Evolutionary conservation across 2,797 vertebrate species (phyloP), one percentile per base, ranked within the genome.

Genomic region (Odontamblyopus rebecca): DNA sequence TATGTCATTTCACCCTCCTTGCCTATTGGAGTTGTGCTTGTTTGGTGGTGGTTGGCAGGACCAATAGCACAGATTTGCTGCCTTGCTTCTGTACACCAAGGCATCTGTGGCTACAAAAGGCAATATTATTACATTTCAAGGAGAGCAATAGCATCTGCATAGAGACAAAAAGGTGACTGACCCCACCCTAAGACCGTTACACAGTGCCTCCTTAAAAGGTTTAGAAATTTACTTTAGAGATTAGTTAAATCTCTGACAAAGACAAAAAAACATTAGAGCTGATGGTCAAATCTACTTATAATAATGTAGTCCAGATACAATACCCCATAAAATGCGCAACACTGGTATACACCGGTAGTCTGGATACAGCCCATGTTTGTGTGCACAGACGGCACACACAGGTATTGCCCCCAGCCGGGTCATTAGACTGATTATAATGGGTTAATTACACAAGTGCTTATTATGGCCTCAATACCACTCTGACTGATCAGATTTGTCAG

Each of bases 381-480:
- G 23, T 27, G 23, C 4, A 35, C 3, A 62, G 3, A 62, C 7
- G 11, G 16, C 60, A n/a, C 32, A 35, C 16, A 32, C 16, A 35
- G 30, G 60, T 26, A 61, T 30, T 9, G 23, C 63, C 41, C 41
- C 41, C 41, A 13, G 50, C 50, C 50, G 61, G 6, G 35, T 68
- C 61, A 68, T 78, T 66, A 67, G 63, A 35, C 62, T 83, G 75
- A 79, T 86, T 87, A 75, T 74, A 88, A 85, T 82, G 71, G 76
- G 54, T 64, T 72, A 72, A 69, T 82, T 80, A 80, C 68, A 68
- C 69, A 64, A 70, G 74, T 73, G 70, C 70, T 85, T 23, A 18
- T 85, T 83, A 82, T 64, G 51, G 63, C 62, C 72, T 73, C 53
- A 26, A 81, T 78, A 73, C 60, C 65, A 27, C 51, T 66, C 44